These are phyloP conservation scores for Lutra lutra DNA, from an alignment of 2,797 vertebrate species.

Conservation along the genomic window DNA sequence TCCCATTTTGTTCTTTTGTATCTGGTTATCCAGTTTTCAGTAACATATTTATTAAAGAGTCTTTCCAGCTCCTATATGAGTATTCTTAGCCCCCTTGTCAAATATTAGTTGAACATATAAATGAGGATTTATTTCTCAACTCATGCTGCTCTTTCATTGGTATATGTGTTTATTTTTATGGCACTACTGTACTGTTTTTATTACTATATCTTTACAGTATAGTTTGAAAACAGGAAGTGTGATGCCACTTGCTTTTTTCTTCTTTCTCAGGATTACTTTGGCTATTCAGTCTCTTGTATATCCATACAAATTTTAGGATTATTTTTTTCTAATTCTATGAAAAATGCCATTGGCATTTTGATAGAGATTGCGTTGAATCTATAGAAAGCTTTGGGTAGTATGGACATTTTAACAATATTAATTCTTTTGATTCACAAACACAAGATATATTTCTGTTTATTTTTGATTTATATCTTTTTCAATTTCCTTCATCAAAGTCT, in stretches of 20 bases:
- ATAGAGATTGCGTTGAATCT: neutral
- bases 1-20: neutral
- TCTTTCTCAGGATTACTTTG: neutral
- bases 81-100: neutral
- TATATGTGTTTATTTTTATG: neutral
- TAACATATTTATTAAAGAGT: neutral
- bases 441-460: neutral
- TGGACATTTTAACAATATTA: neutral
- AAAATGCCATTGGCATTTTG: neutral
- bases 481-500: neutral
- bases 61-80: neutral
- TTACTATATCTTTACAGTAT: neutral
- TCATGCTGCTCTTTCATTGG: neutral
- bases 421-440: neutral
- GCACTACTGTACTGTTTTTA: neutral
- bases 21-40: neutral
- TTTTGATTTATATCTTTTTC: neutral
- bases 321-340: neutral
- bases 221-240: neutral
- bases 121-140: neutral
- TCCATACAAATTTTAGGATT: neutral
- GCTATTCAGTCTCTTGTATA: neutral
- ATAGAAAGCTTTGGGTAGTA: neutral
- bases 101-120: neutral
- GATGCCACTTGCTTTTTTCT: neutral